Evolutionary conservation across 2,113 vertebrate species (phyloP).

Genomic region (Rafetus swinhoei): DNA sequence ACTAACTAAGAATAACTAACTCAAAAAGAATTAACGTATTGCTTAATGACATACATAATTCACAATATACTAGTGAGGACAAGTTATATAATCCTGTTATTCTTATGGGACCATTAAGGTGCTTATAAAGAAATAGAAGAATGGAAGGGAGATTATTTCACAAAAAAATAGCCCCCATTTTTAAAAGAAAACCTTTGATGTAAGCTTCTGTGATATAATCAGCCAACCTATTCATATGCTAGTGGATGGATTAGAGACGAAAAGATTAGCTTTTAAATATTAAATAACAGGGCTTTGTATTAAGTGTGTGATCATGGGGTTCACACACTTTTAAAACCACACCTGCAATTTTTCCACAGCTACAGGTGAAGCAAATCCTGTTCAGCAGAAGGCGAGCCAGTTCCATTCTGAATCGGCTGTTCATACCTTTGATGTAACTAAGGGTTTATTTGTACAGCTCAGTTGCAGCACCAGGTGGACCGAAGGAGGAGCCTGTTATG

Average conservation of each 20-base stretch:
- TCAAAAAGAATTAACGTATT: background rate
- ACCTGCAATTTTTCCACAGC: slow-evolving; percentile 25
- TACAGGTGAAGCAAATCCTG: slow-evolving; percentile 40
- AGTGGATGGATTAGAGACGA: background rate
- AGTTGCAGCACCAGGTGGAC: background rate
- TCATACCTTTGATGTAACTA: background rate
- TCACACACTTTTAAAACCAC: slow-evolving; percentile 27
- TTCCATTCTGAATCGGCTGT: background rate
- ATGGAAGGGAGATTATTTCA: background rate
- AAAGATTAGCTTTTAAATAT: slow-evolving; percentile 27
- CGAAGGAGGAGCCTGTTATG: background rate
- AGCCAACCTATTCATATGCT: slow-evolving; percentile 17
- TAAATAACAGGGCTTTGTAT: slow-evolving; percentile 16
- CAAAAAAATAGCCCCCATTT: background rate
- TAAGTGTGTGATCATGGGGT: slow-evolving; percentile 39
- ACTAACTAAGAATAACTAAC: background rate
- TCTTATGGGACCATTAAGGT: slow-evolving; percentile 1
- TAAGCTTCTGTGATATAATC: slow-evolving; percentile 25
- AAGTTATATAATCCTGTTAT: background rate
- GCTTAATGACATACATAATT: background rate
- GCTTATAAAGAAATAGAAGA: background rate
- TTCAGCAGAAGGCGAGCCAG: slow-evolving; percentile 28
- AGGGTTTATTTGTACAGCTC: background rate
- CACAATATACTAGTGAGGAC: background rate
- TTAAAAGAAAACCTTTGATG: slow-evolving; percentile 43